Evolutionary conservation across 2,888 invertebrate species (phyloP).

Genomic region (Tromatobia lineatoria): DNA sequence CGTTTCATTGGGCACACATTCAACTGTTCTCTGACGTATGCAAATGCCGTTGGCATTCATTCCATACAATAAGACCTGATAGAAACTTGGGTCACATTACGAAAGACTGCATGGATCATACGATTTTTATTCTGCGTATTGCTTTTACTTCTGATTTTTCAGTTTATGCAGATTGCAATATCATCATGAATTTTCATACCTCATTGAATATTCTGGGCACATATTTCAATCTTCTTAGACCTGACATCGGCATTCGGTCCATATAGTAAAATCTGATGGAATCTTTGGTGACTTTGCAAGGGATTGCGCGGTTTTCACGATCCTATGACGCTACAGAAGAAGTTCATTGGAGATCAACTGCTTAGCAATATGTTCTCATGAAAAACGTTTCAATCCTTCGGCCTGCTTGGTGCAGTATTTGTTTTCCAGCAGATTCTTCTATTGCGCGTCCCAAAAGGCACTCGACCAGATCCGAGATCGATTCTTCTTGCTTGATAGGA

Average conservation of each 20-base stretch:
- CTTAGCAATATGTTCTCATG: slow-evolving; percentile 13
- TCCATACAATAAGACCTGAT: too few relatives aligned
- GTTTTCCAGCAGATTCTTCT: slow-evolving; percentile 49
- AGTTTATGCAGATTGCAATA: too few relatives aligned
- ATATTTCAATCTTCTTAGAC: too few relatives aligned
- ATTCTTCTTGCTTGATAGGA: slow-evolving; percentile 63
- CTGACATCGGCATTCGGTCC: background rate
- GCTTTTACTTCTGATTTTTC: too few relatives aligned
- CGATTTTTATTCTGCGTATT: too few relatives aligned
- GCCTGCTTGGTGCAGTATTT: slow-evolving; percentile 14
- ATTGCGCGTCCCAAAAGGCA: slow-evolving; percentile 50
- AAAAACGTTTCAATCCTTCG: slow-evolving; percentile 33
- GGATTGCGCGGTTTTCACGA: background rate
- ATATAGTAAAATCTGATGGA: background rate
- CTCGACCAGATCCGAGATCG: slow-evolving; percentile 58
- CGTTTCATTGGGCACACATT: too few relatives aligned
- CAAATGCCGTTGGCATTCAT: too few relatives aligned
- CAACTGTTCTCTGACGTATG: too few relatives aligned
- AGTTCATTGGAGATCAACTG: background rate
- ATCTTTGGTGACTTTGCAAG: background rate
- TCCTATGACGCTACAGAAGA: background rate
- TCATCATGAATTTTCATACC: too few relatives aligned
- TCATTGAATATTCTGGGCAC: too few relatives aligned
- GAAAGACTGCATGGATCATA: too few relatives aligned
- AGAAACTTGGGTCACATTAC: too few relatives aligned